Evolutionary conservation across 1,140 invertebrate species (phyloP).

Genomic region (Dermatophagoides farinae): DNA sequence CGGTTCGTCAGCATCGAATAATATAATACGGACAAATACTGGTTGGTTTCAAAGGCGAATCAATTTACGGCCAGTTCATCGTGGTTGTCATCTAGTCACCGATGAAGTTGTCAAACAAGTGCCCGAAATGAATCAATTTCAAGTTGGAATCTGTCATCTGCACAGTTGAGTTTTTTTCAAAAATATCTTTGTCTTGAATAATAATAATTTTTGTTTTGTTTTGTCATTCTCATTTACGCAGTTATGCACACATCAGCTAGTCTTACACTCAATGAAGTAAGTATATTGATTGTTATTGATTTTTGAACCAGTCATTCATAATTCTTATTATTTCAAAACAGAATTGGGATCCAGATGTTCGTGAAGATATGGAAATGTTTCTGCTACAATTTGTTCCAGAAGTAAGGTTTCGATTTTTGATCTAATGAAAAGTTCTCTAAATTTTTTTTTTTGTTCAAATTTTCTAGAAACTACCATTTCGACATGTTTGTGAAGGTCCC

Average conservation of each 20-base stretch:
- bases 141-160: slow-evolving; percentile 78
- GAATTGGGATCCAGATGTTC: slow-evolving; percentile 88
- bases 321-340: slow-evolving; percentile 14
- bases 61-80: slow-evolving; percentile 73
- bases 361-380: slow-evolving; percentile 97
- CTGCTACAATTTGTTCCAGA: slow-evolving; percentile 94
- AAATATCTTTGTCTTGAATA: neutral
- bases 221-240: slow-evolving; percentile 33
- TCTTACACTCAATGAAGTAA: slow-evolving; percentile 68
- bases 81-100: slow-evolving; percentile 80
- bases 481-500: slow-evolving; percentile 88
- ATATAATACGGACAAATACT: slow-evolving; percentile 23
- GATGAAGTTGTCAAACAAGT: slow-evolving; percentile 81
- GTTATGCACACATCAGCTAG: slow-evolving; percentile 92
- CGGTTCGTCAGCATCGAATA: neutral
- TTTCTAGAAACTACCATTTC: slow-evolving; percentile 39
- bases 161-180: slow-evolving; percentile 44
- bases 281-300: neutral
- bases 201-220: neutral
- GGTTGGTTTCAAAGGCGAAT: slow-evolving; percentile 93
- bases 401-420: slow-evolving; percentile 25
- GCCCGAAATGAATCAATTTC: slow-evolving; percentile 74
- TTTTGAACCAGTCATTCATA: neutral
- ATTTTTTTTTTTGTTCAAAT: no score
- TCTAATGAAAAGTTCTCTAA: neutral